Evolutionary conservation across 23 tunicate genomes (phyloP).

Genomic region (Oikopleura dioica): DNA sequence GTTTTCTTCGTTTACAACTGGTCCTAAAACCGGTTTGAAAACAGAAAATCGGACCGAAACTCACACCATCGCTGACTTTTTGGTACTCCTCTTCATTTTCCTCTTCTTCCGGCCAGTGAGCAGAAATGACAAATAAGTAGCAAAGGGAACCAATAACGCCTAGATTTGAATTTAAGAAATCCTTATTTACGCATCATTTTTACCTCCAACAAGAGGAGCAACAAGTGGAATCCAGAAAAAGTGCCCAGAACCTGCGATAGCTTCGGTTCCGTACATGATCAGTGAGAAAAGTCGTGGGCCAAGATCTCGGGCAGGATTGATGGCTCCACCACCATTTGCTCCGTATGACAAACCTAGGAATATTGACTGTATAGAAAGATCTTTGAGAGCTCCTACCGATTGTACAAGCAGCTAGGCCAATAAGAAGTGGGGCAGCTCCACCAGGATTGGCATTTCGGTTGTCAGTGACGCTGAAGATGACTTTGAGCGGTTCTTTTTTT

Average conservation of each 20-base stretch:
- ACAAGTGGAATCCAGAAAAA: neutral
- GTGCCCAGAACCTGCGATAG: neutral
- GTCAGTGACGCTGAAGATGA: neutral
- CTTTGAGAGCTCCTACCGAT: too few relatives aligned
- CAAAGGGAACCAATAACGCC: too few relatives aligned
- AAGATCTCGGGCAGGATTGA: conserved; percentile 82
- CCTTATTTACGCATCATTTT: neutral
- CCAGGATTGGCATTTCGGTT: neutral
- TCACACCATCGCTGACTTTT: too few relatives aligned
- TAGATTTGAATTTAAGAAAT: too few relatives aligned
- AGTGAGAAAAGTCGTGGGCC: conserved; percentile 49
- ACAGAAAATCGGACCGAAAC: too few relatives aligned
- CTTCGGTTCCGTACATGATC: neutral
- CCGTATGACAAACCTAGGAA: conserved; percentile 38
- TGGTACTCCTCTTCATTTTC: too few relatives aligned
- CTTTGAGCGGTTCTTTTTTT: too few relatives aligned
- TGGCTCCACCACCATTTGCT: conserved; percentile 59
- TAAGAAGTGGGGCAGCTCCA: neutral
- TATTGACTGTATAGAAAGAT: too few relatives aligned
- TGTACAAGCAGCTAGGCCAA: neutral
- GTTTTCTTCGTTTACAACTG: neutral
- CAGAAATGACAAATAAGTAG: too few relatives aligned
- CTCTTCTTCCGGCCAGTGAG: too few relatives aligned
- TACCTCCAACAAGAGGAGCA: neutral
- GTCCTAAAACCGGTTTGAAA: neutral